Base-by-base conservation (phyloP, 2,797 vertebrate genomes). In the Melanotaenia boesemani region DNA sequence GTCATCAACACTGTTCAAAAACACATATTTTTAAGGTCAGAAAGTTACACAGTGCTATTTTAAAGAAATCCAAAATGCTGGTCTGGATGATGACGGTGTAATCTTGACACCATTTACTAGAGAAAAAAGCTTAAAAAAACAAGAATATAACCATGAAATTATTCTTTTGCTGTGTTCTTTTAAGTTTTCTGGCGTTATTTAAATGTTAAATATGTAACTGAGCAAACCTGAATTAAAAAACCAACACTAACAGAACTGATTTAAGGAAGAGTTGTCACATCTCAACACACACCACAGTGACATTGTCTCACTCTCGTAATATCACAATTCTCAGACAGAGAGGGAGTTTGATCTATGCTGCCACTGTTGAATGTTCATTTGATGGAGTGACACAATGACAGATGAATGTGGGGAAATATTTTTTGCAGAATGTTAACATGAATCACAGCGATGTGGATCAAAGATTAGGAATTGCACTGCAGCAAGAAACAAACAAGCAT, bases 371-470 rank as follows among this genome's bases (percentile, higher is more conserved):
- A 36, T 48, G 37, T 50, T 67, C 67, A 69, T 36, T n/a, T 69
- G 39, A 72, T 1, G 58, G 36, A 56, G 50, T 2, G 7, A 12
- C 36, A 50, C 60, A 56, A 15, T 39, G 64, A 28, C 34, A 15
- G 72, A 61, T 2, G 39, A 55, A 60, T 34, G 37, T 57, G 62
- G 37, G 44, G 28, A 58, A 71, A 76, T 20, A 22, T 65, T 69
- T 82, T 77, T 67, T 16, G 22, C 44, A 0, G 24, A 69, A 61
- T 68, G 74, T 84, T 84, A 74, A 79, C 76, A 71, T 81, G 78
- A 73, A 74, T 84, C 30, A 3, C 72, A n/a, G 60, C 56, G 62
- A 75, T 75, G 74, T 55, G 58, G 75, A 81, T 84, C 69, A 78
- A 72, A 76, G 72, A 63, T 9, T 30, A 62, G 71, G 64, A 48